A percentile compares a stretch with the other conserved stretches of the same genome.
Evolutionary conservation across 92 coral and sea anemone genomes (phyloP).

Genomic region (Virgularia gustaviana): DNA sequence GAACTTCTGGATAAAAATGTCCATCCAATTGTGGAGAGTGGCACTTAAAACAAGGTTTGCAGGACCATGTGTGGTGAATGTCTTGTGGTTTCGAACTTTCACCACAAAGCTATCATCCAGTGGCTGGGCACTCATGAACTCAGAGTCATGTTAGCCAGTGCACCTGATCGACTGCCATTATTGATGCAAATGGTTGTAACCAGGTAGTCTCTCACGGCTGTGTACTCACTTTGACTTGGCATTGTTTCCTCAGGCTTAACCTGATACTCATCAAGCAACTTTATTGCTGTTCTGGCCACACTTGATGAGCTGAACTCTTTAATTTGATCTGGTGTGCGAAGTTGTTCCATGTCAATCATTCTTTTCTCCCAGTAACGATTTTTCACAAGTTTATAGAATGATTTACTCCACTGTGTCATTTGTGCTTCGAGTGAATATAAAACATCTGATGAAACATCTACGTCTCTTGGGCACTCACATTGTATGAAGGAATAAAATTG

Average conservation of each 20-base stretch:
- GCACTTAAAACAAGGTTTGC: slow-evolving; percentile 40
- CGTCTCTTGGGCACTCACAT: not conserved
- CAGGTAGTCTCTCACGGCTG: slow-evolving; percentile 38
- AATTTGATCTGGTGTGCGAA: slow-evolving; percentile 40
- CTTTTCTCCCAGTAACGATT: slow-evolving; percentile 47
- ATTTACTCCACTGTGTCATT: not conserved
- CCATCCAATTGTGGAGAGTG: not conserved
- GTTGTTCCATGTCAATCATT: slow-evolving; percentile 44
- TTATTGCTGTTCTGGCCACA: slow-evolving; percentile 31
- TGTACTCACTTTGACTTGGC: slow-evolving; percentile 27
- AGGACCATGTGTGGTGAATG: slow-evolving; percentile 38
- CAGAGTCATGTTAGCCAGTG: too few relatives aligned
- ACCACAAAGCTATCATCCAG: slow-evolving; percentile 44
- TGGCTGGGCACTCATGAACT: slow-evolving; percentile 32
- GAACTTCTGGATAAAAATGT: slow-evolving; percentile 7
- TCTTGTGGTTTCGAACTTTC: slow-evolving; percentile 49
- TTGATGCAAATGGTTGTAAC: slow-evolving; percentile 32
- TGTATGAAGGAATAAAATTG: not conserved
- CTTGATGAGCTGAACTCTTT: slow-evolving; percentile 38
- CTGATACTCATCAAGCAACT: slow-evolving; percentile 36
- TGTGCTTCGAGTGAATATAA: not conserved
- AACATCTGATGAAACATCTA: not conserved
- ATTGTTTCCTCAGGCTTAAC: not conserved
- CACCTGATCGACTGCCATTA: too few relatives aligned
- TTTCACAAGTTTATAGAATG: slow-evolving; percentile 30